Evolutionary conservation across 2,113 vertebrate genomes (phyloP).

Genomic region (Rhizomys pruinosus): DNA sequence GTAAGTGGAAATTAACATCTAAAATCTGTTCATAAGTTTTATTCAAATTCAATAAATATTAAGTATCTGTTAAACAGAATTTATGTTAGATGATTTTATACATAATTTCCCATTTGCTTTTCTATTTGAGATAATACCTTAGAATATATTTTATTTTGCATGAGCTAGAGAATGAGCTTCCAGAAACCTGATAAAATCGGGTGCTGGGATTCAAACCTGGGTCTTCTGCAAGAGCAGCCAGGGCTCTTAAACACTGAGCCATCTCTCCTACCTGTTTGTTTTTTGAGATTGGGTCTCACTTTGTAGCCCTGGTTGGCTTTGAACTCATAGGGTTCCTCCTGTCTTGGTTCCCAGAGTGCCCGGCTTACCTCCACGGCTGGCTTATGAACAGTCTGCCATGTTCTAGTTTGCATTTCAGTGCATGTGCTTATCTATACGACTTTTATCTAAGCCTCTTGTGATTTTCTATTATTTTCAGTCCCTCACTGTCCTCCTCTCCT

Average conservation of each 20-base stretch:
- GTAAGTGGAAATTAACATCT: not conserved
- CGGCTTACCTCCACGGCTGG: not conserved
- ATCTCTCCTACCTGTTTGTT: not conserved
- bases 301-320: not conserved
- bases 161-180: not conserved
- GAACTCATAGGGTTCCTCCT: not conserved
- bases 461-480: not conserved
- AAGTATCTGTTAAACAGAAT: not conserved
- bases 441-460: not conserved
- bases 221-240: no score
- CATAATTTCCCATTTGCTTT: conserved; percentile 9
- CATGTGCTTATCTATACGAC: not conserved
- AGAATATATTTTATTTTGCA: not conserved
- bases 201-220: no score
- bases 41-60: not conserved
- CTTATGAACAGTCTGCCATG: not conserved
- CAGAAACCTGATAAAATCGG: conserved; percentile 33
- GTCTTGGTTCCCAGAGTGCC: not conserved
- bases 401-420: not conserved
- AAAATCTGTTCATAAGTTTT: conserved; percentile 47
- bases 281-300: not conserved
- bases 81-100: not conserved
- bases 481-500: not conserved
- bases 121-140: not conserved
- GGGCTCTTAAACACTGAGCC: no score